Evolutionary conservation across 2,113 vertebrate genomes (phyloP).

Genomic region (Cairina moschata): DNA sequence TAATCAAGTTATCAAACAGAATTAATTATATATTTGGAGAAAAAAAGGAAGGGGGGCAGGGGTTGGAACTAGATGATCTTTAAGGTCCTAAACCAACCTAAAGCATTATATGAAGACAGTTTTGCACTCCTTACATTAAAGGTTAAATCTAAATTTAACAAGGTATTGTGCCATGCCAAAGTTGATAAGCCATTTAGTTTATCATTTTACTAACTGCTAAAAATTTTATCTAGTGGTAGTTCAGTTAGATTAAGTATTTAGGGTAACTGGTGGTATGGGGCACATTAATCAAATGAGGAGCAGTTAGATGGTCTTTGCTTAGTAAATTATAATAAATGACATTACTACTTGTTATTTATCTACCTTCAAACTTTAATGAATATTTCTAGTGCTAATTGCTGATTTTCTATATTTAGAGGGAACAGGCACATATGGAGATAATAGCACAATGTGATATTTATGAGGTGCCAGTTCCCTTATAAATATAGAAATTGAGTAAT

Average conservation of each 20-base stretch:
- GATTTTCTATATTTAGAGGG: conserved; percentile 71
- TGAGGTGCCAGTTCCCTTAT: conserved; percentile 61
- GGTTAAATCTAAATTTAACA: not conserved
- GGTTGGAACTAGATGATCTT: not conserved
- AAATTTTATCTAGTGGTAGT: not conserved
- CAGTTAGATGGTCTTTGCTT: conserved; percentile 40
- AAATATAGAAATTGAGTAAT: conserved; percentile 76
- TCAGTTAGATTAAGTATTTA: not conserved
- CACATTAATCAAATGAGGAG: conserved; percentile 38
- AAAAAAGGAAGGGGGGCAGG: not conserved
- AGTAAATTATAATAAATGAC: conserved; percentile 58
- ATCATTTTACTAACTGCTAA: not conserved
- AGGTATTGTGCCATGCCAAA: not conserved
- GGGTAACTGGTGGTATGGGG: not conserved
- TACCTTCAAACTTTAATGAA: conserved; percentile 71
- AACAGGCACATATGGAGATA: conserved; percentile 71
- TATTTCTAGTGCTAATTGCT: conserved; percentile 73
- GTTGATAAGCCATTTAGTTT: not conserved
- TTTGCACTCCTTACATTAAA: not conserved
- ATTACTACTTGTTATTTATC: conserved; percentile 60
- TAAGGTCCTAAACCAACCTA: not conserved
- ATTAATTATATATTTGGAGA: not conserved
- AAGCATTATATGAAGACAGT: not conserved
- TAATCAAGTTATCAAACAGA: not conserved
- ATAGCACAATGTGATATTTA: conserved; percentile 74